A percentile compares a stretch with the other conserved stretches of the same genome.
phyloP scores from a whole-genome alignment of 2,113 vertebrate genomes.

The Podarcis cretensis region DNA sequence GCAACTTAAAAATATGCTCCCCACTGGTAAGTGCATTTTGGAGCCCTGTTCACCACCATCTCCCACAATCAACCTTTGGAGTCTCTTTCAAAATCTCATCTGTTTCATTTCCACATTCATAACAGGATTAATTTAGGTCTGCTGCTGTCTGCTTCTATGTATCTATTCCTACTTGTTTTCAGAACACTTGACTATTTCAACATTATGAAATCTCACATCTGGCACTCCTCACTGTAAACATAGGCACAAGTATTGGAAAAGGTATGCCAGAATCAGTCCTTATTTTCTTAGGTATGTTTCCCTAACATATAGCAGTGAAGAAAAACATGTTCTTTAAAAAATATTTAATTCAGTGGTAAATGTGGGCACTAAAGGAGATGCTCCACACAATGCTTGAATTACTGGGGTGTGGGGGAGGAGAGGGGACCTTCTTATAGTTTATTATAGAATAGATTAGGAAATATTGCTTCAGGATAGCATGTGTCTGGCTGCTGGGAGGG shows the following conservation, averaged over 20 bases:
- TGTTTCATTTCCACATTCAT: neutral
- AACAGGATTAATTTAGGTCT: neutral
- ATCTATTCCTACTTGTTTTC: neutral
- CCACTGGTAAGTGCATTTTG: neutral
- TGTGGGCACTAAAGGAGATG: neutral
- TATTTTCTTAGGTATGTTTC: neutral
- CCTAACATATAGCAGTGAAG: neutral
- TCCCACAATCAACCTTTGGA: neutral
- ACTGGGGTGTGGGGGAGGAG: neutral
- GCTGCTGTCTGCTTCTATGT: neutral
- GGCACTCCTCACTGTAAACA: constrained; percentile 3
- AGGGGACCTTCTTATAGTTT: neutral
- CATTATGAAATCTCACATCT: neutral
- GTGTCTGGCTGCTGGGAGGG: neutral
- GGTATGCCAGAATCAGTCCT: neutral
- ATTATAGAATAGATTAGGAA: neutral
- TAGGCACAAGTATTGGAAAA: neutral
- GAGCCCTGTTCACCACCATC: neutral
- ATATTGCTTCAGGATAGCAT: neutral
- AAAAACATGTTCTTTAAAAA: neutral
- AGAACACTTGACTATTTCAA: neutral
- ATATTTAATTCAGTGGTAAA: neutral
- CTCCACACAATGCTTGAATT: neutral
- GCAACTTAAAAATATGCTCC: neutral
- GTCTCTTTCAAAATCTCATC: neutral